These are phyloP conservation scores for Falco columbarius DNA, from an alignment of 2,797 vertebrate genomes.

Conservation along the genomic window DNA sequence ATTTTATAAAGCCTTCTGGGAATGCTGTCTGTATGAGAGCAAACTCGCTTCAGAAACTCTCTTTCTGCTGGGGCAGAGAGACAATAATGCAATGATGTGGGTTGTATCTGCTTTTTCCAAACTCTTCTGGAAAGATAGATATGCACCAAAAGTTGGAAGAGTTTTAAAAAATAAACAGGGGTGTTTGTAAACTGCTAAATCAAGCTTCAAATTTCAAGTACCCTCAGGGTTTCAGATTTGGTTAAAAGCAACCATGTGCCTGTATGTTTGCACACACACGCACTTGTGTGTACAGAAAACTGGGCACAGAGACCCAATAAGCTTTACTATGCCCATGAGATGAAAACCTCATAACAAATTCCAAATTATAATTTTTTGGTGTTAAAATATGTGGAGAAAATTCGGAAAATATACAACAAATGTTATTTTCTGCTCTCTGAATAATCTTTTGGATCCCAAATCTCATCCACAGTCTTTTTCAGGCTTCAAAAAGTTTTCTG, in stretches of 20 bases:
- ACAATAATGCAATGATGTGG: not conserved
- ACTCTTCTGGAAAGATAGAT: not conserved
- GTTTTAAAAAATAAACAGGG: not conserved
- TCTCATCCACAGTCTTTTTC: not conserved
- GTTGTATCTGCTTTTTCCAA: not conserved
- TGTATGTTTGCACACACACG: not conserved
- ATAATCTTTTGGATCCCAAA: not conserved
- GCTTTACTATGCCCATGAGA: not conserved
- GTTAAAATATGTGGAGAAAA: not conserved
- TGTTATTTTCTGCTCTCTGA: not conserved
- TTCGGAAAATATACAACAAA: not conserved
- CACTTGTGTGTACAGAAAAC: not conserved
- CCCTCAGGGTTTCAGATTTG: not conserved
- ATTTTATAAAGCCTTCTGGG: not conserved
- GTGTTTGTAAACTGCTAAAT: not conserved
- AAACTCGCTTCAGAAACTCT: not conserved
- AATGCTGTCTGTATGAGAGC: not conserved
- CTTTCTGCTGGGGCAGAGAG: accelerated
- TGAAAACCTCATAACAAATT: not conserved
- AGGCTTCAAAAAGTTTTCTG: not conserved
- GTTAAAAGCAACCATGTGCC: not conserved
- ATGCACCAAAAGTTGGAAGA: not conserved
- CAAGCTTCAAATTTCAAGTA: not conserved
- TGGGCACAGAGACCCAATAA: not conserved
- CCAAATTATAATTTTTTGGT: not conserved